A percentile compares a stretch with the other conserved stretches of the same genome.
phyloP scores from a whole-genome alignment of 64 coral and sea anemone species.

The Pachyseris speciosa region DNA sequence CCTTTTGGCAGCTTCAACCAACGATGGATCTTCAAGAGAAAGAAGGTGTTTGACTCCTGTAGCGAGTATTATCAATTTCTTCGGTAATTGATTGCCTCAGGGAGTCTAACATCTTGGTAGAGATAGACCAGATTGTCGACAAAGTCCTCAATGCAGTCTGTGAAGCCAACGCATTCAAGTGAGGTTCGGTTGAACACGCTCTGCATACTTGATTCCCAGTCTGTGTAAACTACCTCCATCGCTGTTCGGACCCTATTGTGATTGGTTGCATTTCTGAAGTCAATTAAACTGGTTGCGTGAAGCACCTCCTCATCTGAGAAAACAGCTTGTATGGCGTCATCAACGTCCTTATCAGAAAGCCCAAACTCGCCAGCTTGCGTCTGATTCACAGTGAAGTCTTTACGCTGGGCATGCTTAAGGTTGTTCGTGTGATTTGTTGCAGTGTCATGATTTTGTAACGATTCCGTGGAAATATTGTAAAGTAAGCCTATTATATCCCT shows the following conservation, averaged over 20 bases:
- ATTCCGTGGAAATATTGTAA: background rate
- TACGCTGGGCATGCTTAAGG: background rate
- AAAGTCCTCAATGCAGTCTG: conserved; percentile 54
- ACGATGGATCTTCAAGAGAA: conserved; percentile 21
- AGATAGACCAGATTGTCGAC: conserved; percentile 54
- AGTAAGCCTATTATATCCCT: conserved; percentile 36
- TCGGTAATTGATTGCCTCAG: conserved; percentile 1
- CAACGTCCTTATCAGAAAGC: conserved; percentile 20
- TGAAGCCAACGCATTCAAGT: conserved; percentile 45
- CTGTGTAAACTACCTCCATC: conserved; percentile 17
- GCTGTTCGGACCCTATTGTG: conserved; percentile 12
- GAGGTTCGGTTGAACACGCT: conserved; percentile 20
- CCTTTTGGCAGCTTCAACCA: background rate
- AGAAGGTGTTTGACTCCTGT: background rate
- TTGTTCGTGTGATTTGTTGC: background rate
- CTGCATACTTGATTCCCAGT: conserved; percentile 68
- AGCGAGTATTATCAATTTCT: background rate
- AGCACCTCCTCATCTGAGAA: conserved; percentile 12
- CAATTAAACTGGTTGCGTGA: background rate
- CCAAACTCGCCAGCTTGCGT: conserved; percentile 21
- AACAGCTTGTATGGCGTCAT: background rate
- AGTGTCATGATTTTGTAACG: background rate
- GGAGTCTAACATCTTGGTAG: conserved; percentile 39
- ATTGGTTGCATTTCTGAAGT: conserved; percentile 14
- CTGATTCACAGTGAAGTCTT: background rate